Conservation (phyloP, 2,888 invertebrate genomes). For the Drosophila niveifrons region DNA sequence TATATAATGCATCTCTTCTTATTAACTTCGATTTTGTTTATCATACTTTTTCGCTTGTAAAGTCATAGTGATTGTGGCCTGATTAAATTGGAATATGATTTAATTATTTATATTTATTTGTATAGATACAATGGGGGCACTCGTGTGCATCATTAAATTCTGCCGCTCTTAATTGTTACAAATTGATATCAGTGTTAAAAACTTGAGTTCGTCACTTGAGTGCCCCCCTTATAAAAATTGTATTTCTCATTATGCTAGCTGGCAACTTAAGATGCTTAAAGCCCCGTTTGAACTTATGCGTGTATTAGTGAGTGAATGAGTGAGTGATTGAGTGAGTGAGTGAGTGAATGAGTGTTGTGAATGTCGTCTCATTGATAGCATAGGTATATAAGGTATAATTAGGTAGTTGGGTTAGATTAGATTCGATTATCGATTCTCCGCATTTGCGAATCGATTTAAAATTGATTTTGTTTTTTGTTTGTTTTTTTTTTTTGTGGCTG, state of each 20-base stretch:
- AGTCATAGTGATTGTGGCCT: slow-evolving; percentile 77
- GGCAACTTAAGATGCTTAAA: slow-evolving; percentile 77
- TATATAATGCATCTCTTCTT: slow-evolving; percentile 62
- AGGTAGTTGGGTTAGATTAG: slow-evolving; percentile 75
- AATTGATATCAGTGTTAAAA: slow-evolving; percentile 6
- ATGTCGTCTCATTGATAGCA: slow-evolving; percentile 67
- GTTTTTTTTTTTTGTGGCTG: slow-evolving; percentile 57
- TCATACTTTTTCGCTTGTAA: slow-evolving; percentile 45
- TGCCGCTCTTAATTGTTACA: neutral
- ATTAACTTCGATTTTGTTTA: slow-evolving; percentile 5
- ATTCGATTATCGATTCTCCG: slow-evolving; percentile 44
- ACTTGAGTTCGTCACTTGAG: slow-evolving; percentile 14
- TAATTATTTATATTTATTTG: slow-evolving; percentile 43
- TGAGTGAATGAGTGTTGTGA: slow-evolving; percentile 58
- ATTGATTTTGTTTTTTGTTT: slow-evolving; percentile 43
- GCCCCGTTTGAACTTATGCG: slow-evolving; percentile 78
- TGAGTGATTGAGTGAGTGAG: slow-evolving; percentile 49
- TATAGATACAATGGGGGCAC: slow-evolving; percentile 53
- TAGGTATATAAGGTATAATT: slow-evolving; percentile 54
- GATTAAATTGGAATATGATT: slow-evolving; percentile 65
- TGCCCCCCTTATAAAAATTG: slow-evolving; percentile 35
- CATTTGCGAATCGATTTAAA: slow-evolving; percentile 34
- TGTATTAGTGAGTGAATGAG: slow-evolving; percentile 69
- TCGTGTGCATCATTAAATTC: slow-evolving; percentile 20
- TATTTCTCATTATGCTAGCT: slow-evolving; percentile 69